Evolutionary conservation across 2,113 vertebrate species (phyloP), one percentile per base, ranked within the genome.

Genomic region (Rutilus rutilus): DNA sequence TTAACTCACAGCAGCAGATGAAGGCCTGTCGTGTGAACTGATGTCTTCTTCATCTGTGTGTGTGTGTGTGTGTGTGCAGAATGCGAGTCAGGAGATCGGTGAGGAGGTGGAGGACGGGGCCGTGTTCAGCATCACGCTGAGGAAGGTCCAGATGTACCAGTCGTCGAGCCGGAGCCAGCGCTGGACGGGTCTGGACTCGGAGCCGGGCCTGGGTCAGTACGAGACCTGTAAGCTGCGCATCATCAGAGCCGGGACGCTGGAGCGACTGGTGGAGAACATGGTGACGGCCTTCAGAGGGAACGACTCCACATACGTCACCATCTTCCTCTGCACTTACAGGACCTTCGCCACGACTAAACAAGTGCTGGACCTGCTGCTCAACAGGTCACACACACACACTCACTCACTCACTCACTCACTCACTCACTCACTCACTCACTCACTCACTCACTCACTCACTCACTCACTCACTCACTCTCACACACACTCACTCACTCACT

Each of bases 261-360:
- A 99, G 95, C 93, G 96, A 89, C 96, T 99, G 94, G 98, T 99
- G 95, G 98, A 98, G 91, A 98, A 99, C 93, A 96, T 99, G 94
- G 97, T 99, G 87, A 96, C 97, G 0, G 97, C 98, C 75, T 99
- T 99, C 93, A 96, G 96, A 87, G 97, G 96, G 89, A 98, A 98
- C 59, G 98, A 99, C 93, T 98, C 97, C 91, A 99, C 97, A 88
- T 99, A 99, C 0, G 97, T 99, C 94, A 99, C 98, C 92, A 96
- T 99, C 94, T 99, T 99, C 94, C 95, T 99, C 84, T 99, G 98
- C 92, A 99, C 98, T 0, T 99, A 99, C 94, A 96, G 98, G 4
- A 96, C 98, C 74, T 99, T 99, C 0, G 96, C 97, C 87, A 95
- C 96, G 88, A 97, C 97, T 86, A 96, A 96, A 91, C 97, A 98